Evolutionary conservation across 1,140 invertebrate genomes (phyloP).

Genomic region (Achatina immaculata): DNA sequence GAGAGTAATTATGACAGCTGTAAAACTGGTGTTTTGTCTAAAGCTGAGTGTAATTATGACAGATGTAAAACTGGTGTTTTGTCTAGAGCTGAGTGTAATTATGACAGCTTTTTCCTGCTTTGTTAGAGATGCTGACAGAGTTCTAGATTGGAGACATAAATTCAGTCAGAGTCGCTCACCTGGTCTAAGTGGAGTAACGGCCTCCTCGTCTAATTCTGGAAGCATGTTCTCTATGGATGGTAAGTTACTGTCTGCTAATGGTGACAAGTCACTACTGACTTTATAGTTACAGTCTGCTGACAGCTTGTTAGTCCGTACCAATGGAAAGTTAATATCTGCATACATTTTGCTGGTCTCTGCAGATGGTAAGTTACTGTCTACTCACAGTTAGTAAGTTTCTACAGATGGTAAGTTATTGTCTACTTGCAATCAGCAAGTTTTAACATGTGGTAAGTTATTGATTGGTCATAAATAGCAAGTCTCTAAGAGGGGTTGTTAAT

Average conservation of each 20-base stretch:
- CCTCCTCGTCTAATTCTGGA: slow-evolving; percentile 24
- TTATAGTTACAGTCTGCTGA: not conserved
- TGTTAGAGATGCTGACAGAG: not conserved
- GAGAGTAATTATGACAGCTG: too few relatives aligned
- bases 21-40: not conserved
- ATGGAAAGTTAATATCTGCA: not conserved
- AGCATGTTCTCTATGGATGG: slow-evolving; percentile 8
- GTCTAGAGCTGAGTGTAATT: not conserved
- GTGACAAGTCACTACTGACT: not conserved
- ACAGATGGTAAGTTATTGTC: not conserved
- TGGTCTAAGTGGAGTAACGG: not conserved
- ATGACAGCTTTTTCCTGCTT: not conserved
- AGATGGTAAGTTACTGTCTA: not conserved
- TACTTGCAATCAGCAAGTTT: too few relatives aligned
- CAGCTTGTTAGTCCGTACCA: not conserved
- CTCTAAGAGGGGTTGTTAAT: too few relatives aligned
- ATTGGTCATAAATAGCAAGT: too few relatives aligned
- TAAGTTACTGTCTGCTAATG: not conserved
- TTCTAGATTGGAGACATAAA: slow-evolving; percentile 18
- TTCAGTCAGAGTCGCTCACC: slow-evolving; percentile 10
- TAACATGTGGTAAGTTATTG: too few relatives aligned
- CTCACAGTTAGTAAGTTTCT: not conserved
- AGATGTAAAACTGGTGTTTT: not conserved
- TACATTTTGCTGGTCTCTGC: not conserved
- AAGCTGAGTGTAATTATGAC: not conserved